Evolutionary conservation across 2,797 vertebrate species (phyloP), one percentile per base, ranked within the genome.

Genomic region (Danio tinwini): DNA sequence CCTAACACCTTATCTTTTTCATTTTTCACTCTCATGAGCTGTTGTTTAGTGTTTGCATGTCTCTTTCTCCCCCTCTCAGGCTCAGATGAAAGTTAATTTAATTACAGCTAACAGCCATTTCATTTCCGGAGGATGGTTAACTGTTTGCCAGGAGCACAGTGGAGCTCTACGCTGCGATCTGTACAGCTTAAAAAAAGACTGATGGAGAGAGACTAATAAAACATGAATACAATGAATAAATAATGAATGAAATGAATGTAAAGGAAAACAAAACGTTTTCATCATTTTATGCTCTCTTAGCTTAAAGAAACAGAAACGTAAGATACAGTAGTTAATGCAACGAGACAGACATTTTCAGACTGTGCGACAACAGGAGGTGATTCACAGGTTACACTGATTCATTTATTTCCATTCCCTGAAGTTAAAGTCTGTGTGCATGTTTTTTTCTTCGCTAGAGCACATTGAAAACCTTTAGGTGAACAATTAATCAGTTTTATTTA

Each of bases 71-170:
- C 29, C 64, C 49, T 64, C 53, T 55, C 52, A 59, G 64, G 76
- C 21, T 12, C 55, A 63, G 39, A 71, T 12, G 16, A 52, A 61
- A 61, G 64, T 70, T 83, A 73, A 74, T 84, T 78, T 80, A 65
- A 80, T 80, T 83, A 79, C 44, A 56, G 58, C 80, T 82, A 81
- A 70, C 19, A 81, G 80, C 53, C 71, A 73, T 56, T 78, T 84
- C 9, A 83, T 80, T 82, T 80, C 62, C 49, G 8, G 44, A 17
- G 62, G 56, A 71, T 62, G 67, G 71, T 70, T 73, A 81, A 78
- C 40, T 71, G 49, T 47, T 21, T 69, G 59, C 78, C 74, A 49
- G 56, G 50, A 59, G 83, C 71, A 72, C 13, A 72, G 53, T 58
- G 52, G 12, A 72, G 16, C 9, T 29, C 44, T 61, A 13, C 45